These are phyloP conservation scores for Zaprionus nigranus DNA, from an alignment of 1,140 invertebrate species.

Conservation along the genomic window DNA sequence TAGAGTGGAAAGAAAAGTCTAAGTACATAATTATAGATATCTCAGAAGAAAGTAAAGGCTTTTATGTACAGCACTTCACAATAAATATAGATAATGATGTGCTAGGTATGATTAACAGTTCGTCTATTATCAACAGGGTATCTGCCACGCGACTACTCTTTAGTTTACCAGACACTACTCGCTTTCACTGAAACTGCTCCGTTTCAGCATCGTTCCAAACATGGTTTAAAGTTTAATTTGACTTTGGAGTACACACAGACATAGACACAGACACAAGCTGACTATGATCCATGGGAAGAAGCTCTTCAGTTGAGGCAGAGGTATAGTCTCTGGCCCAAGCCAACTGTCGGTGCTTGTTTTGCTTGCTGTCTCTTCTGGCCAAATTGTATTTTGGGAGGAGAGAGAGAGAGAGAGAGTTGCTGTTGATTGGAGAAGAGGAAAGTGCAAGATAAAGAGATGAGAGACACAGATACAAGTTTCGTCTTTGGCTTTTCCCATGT, in stretches of 20 bases:
- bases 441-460: slow-evolving; percentile 7
- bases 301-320: slow-evolving; percentile 10
- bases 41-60: neutral
- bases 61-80: accelerated
- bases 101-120: neutral
- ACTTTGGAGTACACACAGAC: slow-evolving; percentile 9
- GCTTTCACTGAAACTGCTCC: slow-evolving; percentile 11
- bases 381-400: slow-evolving; percentile 5
- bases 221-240: slow-evolving; percentile 46
- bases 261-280: neutral
- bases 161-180: neutral
- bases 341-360: slow-evolving; percentile 3
- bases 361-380: slow-evolving; percentile 1
- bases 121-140: neutral
- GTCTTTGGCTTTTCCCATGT: neutral
- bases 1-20: too few relatives aligned
- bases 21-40: neutral
- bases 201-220: slow-evolving; percentile 1
- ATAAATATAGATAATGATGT: too few relatives aligned
- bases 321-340: neutral
- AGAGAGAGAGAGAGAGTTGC: neutral
- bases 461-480: slow-evolving; percentile 9
- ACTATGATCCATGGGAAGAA: slow-evolving; percentile 19
- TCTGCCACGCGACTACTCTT: neutral
- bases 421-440: slow-evolving; percentile 19